Conservation (phyloP, 2,888 invertebrate genomes). For the Eupithecia subfuscata region DNA sequence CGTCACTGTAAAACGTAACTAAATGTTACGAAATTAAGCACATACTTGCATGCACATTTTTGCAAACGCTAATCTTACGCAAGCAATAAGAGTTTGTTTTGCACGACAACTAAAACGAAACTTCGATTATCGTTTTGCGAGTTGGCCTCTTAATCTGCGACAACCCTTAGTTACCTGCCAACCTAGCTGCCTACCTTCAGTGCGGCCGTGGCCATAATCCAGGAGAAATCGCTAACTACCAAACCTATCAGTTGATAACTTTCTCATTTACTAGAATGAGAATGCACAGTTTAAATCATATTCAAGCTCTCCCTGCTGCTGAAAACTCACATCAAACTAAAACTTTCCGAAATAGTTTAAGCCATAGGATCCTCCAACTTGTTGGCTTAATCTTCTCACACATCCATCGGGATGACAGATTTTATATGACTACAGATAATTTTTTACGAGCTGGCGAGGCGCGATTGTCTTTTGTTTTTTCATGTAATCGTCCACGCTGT, state of each 20-base stretch:
- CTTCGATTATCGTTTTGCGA: too few relatives aligned
- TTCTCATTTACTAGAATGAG: neutral
- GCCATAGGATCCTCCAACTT: neutral
- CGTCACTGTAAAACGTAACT: too few relatives aligned
- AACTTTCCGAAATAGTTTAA: neutral
- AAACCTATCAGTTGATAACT: neutral
- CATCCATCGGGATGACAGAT: neutral
- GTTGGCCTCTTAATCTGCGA: too few relatives aligned
- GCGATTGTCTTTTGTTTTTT: too few relatives aligned
- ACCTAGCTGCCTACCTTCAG: neutral
- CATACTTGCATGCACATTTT: too few relatives aligned
- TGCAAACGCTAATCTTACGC: too few relatives aligned
- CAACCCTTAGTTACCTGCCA: neutral
- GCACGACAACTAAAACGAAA: too few relatives aligned
- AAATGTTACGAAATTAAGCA: too few relatives aligned
- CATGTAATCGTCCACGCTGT: too few relatives aligned
- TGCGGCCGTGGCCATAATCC: neutral
- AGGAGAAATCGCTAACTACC: neutral
- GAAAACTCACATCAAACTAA: neutral
- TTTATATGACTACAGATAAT: neutral
- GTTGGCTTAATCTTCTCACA: neutral
- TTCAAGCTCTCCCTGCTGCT: neutral
- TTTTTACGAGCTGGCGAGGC: too few relatives aligned
- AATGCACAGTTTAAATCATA: constrained; percentile 4
- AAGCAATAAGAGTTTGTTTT: too few relatives aligned